These are phyloP conservation scores for Nipponia nippon DNA, from an alignment of 2,113 vertebrate species.

Conservation along the genomic window DNA sequence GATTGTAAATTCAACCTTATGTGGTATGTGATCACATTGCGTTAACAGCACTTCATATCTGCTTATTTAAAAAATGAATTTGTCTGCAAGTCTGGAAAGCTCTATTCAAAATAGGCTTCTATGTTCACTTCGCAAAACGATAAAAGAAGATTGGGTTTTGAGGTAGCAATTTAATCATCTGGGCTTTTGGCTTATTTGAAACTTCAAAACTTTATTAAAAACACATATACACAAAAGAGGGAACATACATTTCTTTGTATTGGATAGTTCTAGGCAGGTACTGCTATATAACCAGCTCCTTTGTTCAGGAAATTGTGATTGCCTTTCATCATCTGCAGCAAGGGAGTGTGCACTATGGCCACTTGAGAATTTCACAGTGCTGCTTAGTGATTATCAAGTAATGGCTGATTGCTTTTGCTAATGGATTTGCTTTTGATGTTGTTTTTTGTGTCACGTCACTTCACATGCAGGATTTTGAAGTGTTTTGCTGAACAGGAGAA, in stretches of 20 bases:
- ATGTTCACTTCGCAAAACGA: not conserved
- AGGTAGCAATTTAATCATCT: not conserved
- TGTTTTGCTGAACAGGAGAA: not conserved
- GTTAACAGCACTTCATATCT: not conserved
- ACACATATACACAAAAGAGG: not conserved
- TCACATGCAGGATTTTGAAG: not conserved
- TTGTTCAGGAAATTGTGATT: conserved; percentile 10
- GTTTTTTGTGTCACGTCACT: not conserved
- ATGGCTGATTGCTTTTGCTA: conserved; percentile 52
- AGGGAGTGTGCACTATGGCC: not conserved
- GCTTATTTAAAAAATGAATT: not conserved
- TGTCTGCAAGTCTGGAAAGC: not conserved
- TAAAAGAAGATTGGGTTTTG: not conserved
- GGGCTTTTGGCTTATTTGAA: not conserved
- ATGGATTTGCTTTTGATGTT: conserved; percentile 37
- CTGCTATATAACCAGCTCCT: not conserved
- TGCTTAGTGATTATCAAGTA: conserved; percentile 35
- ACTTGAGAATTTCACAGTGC: not conserved
- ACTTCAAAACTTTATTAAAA: not conserved
- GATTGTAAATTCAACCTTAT: not conserved
- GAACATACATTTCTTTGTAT: not conserved
- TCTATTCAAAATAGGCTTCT: not conserved
- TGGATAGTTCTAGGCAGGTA: not conserved
- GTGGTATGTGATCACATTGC: not conserved
- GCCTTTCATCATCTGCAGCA: not conserved